phyloP scores from a whole-genome alignment of 2,797 vertebrate genomes.

The Columba guinea region DNA sequence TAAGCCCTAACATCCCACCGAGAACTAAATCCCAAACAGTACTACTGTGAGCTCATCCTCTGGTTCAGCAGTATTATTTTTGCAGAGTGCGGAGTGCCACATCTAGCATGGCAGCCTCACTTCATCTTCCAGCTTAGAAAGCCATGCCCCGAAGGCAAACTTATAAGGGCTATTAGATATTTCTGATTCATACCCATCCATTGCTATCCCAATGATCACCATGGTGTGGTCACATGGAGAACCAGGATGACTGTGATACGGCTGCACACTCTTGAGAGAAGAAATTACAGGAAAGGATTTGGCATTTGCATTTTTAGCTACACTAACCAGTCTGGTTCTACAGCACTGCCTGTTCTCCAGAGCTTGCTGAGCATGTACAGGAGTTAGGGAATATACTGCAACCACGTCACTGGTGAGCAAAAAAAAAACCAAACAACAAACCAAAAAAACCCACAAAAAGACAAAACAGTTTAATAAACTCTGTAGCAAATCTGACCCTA shows the following conservation, averaged over 20 bases:
- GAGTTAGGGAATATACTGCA: background rate
- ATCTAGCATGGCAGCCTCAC: background rate
- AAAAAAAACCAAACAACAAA: background rate
- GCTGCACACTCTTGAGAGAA: background rate
- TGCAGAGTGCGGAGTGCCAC: background rate
- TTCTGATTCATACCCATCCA: background rate
- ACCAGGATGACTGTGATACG: background rate
- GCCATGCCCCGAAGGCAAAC: background rate
- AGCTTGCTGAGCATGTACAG: background rate
- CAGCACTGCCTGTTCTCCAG: background rate
- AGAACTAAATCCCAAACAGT: background rate
- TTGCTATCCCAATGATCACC: background rate
- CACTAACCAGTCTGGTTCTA: background rate
- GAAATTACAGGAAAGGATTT: background rate
- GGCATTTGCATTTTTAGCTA: background rate
- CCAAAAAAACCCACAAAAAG: background rate
- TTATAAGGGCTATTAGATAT: background rate
- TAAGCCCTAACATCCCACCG: background rate
- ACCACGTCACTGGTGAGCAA: background rate
- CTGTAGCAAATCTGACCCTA: background rate
- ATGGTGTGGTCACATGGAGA: background rate
- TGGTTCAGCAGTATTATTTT: background rate
- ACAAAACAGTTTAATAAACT: background rate
- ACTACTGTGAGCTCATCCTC: background rate
- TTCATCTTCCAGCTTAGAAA: constrained; percentile 1